Base-by-base conservation (phyloP, 2,888 invertebrate species). In the Coleophora flavipennella region DNA sequence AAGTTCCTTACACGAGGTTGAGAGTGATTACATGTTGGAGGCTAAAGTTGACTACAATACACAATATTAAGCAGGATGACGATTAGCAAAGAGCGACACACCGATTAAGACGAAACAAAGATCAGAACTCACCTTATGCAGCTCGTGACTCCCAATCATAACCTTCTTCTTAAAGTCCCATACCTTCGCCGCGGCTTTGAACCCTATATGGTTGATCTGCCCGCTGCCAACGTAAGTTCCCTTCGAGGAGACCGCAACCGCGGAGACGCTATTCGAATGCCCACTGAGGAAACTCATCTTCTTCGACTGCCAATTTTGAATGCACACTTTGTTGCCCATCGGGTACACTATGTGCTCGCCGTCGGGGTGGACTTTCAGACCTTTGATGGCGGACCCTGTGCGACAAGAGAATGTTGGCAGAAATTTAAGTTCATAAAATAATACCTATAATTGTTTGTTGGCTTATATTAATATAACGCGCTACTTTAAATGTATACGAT, bases 161-260 rank as follows among this genome's bases (percentile, higher is more conserved):
- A 73, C 72, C 47, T 86, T 88, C 36, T 85, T 87, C 10, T 89
- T 84, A 62, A 91, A 96, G 62, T 95, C 90, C 97, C 97, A 97
- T 11, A 97, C 72, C 49, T 95, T 95, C 0, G 94, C 91, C 41
- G 89, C 88, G 0, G 96, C 90, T 69, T 93, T 94, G 67, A 96
- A 96, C 3, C 97, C 97, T 70, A 95, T 93, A 61, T 95, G 93
- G 62, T 94, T 96, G 31, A 92, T 89, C 75, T 97, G 96, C 0
- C 97, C 97, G 0, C 96, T 95, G 4, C 94, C 97, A 31, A 97
- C 81, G 57, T 88, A 93, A 13, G 89, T 90, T 14, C 97, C 84
- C 37, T 88, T 85, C 0, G 86, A 83, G 8, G 97, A 96, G 9
- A 95, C 68, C 35, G 92, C 91, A 13, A 95, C 80, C 1, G 93